Percentiles rank a stretch among this genome's conserved stretches.
Evolutionary conservation across 2,888 invertebrate species (phyloP).

Genomic region (Rugalucina vietnamica): DNA sequence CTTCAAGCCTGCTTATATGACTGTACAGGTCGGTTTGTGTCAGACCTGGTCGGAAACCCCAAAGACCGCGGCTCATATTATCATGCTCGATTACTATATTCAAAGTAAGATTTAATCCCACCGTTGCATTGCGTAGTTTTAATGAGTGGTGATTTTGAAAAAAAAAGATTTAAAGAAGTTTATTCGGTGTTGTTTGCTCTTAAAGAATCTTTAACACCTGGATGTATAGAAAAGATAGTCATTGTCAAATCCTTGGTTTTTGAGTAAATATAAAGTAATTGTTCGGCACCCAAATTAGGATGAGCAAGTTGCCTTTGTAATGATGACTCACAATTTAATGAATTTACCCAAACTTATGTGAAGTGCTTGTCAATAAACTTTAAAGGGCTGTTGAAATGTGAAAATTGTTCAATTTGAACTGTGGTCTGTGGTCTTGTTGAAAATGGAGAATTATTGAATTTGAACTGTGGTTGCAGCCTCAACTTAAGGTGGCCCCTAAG

Average conservation of each 20-base stretch:
- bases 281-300: neutral
- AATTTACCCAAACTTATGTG: neutral
- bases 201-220: neutral
- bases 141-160: neutral
- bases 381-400: neutral
- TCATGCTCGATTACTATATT: neutral
- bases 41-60: too few relatives aligned
- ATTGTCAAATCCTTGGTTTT: neutral
- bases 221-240: neutral
- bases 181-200: neutral
- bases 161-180: neutral
- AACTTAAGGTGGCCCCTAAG: too few relatives aligned
- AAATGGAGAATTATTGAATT: too few relatives aligned
- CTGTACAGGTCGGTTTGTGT: too few relatives aligned
- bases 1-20: too few relatives aligned
- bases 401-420: neutral
- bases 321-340: neutral
- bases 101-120: neutral
- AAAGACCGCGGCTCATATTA: too few relatives aligned
- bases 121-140: neutral
- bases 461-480: too few relatives aligned
- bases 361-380: neutral
- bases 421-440: neutral
- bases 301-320: neutral
- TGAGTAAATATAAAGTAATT: constrained; percentile 1